Conservation (phyloP, 2,888 invertebrate species). For the Cryptocheilus praepositus region DNA sequence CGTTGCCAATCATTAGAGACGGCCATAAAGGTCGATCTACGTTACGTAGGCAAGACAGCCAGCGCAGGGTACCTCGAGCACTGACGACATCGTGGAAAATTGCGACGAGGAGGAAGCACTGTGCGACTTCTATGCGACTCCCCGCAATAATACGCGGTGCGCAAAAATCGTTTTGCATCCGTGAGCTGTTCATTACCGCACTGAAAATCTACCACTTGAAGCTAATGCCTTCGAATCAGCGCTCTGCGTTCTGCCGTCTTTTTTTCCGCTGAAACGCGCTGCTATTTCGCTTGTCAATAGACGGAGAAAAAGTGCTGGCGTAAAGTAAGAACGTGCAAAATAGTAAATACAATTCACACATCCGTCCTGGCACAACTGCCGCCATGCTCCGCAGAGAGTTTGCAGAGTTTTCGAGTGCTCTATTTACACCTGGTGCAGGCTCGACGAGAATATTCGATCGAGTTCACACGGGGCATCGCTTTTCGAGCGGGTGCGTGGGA, state of each 20-base stretch:
- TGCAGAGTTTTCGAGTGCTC: constrained; percentile 8
- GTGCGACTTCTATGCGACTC: too few relatives aligned
- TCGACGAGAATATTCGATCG: constrained; percentile 44
- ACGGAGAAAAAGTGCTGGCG: constrained; percentile 14
- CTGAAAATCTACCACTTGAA: too few relatives aligned
- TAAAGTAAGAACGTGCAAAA: not conserved
- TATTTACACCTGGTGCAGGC: constrained; percentile 37
- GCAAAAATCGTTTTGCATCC: too few relatives aligned
- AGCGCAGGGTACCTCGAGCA: constrained; percentile 23
- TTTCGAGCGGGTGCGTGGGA: constrained; percentile 38
- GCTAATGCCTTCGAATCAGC: too few relatives aligned
- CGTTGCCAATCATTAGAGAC: constrained; percentile 53
- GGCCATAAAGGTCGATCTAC: constrained; percentile 55
- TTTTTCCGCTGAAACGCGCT: too few relatives aligned
- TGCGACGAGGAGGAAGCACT: too few relatives aligned
- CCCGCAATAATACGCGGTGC: too few relatives aligned
- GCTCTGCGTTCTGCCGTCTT: too few relatives aligned
- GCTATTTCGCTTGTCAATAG: constrained; percentile 15
- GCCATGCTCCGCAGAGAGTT: constrained; percentile 8
- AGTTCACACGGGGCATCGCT: constrained; percentile 43
- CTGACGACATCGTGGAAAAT: constrained; percentile 17
- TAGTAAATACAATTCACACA: too few relatives aligned
- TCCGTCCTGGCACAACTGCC: too few relatives aligned
- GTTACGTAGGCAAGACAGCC: constrained; percentile 42
- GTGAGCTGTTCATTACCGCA: too few relatives aligned